Conservation (phyloP, 2,797 vertebrate species). For the Leuciscus waleckii region DNA sequence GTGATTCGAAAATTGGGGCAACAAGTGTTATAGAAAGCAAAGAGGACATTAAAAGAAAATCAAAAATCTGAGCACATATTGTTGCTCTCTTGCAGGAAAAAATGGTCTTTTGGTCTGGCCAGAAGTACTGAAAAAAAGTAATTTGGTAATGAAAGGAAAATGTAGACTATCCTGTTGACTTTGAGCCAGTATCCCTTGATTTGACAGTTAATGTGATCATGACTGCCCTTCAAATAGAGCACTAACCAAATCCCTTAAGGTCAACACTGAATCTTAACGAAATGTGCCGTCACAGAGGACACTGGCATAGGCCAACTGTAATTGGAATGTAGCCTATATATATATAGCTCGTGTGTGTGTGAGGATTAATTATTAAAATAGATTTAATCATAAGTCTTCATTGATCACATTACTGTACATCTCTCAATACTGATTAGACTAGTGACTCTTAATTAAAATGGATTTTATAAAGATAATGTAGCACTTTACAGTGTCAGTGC, state of each 20-base stretch:
- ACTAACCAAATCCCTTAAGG: slow-evolving; percentile 45
- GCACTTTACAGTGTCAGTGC: neutral
- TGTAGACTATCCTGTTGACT: slow-evolving; percentile 46
- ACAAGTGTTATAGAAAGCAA: neutral
- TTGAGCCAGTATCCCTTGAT: slow-evolving; percentile 29
- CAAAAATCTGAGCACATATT: slow-evolving; percentile 8
- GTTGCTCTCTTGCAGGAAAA: neutral
- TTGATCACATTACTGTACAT: neutral
- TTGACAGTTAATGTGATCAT: slow-evolving; percentile 47
- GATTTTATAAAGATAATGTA: slow-evolving; percentile 9
- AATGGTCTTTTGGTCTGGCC: slow-evolving; percentile 8
- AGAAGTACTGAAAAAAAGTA: slow-evolving; percentile 1
- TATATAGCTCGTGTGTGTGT: neutral
- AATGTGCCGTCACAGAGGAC: slow-evolving; percentile 42
- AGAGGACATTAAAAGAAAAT: slow-evolving; percentile 2
- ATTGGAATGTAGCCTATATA: slow-evolving; percentile 24
- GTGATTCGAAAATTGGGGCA: neutral
- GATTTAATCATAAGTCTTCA: neutral
- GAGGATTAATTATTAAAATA: neutral
- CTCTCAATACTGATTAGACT: neutral
- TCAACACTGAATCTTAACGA: slow-evolving; percentile 42
- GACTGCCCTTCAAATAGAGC: slow-evolving; percentile 45
- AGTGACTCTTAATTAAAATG: neutral
- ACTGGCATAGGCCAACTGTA: slow-evolving; percentile 39
- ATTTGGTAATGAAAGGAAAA: slow-evolving; percentile 43